These are phyloP conservation scores for Heterohyrax brucei DNA, from an alignment of 2,797 vertebrate species.

Conservation along the genomic window DNA sequence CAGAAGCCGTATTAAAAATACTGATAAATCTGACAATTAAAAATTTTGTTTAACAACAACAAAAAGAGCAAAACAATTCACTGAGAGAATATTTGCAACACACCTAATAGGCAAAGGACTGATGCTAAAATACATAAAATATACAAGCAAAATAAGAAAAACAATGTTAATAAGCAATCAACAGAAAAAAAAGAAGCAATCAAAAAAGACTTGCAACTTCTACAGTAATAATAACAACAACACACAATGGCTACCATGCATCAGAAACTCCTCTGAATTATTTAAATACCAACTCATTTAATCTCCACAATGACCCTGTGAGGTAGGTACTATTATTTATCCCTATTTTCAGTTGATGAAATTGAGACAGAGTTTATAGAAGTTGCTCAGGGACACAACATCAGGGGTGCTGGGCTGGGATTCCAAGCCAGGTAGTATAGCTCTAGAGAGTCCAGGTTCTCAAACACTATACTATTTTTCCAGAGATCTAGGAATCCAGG, in stretches of 20 bases:
- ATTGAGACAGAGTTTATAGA: slow-evolving; percentile 16
- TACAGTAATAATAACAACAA: neutral
- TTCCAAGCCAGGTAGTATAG: neutral
- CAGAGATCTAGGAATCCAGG: neutral
- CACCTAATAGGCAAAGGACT: slow-evolving; percentile 16
- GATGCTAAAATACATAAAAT: slow-evolving; percentile 40
- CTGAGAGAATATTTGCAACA: neutral
- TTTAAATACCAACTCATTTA: slow-evolving; percentile 26
- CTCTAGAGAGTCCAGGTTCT: neutral
- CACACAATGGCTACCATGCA: neutral
- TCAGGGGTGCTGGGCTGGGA: neutral
- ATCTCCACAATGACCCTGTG: neutral
- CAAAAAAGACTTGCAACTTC: slow-evolving; percentile 10
- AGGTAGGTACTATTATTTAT: neutral
- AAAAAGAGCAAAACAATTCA: neutral
- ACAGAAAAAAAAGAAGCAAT: slow-evolving; percentile 48
- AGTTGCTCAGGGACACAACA: slow-evolving; percentile 3
- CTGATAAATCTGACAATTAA: slow-evolving; percentile 49
- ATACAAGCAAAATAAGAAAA: slow-evolving; percentile 51
- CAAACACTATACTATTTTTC: neutral
- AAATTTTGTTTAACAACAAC: slow-evolving; percentile 13
- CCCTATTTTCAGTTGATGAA: slow-evolving; percentile 22
- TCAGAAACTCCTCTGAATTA: neutral
- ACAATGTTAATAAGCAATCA: slow-evolving; percentile 10
- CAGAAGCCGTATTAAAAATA: slow-evolving; percentile 45